phyloP scores from a whole-genome alignment of 2,797 vertebrate species.

The Enteromius fasciolatus region DNA sequence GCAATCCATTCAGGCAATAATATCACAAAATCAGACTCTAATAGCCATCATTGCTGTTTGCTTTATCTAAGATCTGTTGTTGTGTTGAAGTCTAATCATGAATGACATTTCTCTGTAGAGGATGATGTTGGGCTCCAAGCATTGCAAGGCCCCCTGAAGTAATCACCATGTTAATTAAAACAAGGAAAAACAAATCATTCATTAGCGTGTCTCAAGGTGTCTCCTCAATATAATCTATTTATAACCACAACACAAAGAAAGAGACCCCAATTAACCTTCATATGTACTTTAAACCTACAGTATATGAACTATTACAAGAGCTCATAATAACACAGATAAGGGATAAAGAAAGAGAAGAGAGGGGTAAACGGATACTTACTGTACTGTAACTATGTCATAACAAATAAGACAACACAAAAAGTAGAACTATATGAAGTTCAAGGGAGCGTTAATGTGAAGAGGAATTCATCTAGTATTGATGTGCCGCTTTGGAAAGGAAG shows the following conservation, averaged over 20 bases:
- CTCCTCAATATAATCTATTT: conserved; percentile 60
- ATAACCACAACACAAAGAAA: conserved; percentile 55
- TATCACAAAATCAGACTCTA: conserved; percentile 29
- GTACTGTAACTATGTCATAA: conserved; percentile 34
- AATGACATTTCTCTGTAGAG: conserved; percentile 40
- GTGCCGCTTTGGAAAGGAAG: not conserved
- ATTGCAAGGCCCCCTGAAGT: conserved; percentile 32
- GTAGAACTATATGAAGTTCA: too few species aligned
- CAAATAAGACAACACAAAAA: not conserved
- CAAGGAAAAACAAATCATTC: conserved; percentile 58
- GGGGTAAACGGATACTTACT: conserved; percentile 1
- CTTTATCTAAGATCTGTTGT: conserved; percentile 40
- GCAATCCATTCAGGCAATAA: conserved; percentile 19
- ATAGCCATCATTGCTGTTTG: conserved; percentile 24
- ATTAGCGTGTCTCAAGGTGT: conserved; percentile 58
- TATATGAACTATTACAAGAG: conserved; percentile 52
- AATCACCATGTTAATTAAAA: conserved; percentile 55
- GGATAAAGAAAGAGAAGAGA: conserved; percentile 14
- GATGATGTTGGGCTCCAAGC: conserved; percentile 38
- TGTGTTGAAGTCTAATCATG: conserved; percentile 52
- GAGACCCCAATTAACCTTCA: conserved; percentile 62
- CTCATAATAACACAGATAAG: conserved; percentile 57
- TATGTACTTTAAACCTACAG: conserved; percentile 49
- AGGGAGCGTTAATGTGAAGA: not conserved
- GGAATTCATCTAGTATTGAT: conserved; percentile 5